These are phyloP conservation scores for Cantharis nigra DNA, from an alignment of 2,888 invertebrate genomes.

Conservation along the genomic window DNA sequence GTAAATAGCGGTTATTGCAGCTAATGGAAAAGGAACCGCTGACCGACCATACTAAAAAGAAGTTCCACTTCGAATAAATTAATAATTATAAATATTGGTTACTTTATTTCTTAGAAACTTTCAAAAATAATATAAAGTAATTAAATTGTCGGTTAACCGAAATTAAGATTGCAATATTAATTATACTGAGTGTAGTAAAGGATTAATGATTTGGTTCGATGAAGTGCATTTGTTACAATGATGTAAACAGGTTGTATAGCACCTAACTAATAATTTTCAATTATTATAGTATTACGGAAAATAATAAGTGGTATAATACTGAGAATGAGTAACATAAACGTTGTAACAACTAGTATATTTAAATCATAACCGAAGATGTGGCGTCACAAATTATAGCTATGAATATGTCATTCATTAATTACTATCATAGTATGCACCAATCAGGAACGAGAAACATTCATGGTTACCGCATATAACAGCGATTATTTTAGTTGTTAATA, in stretches of 20 bases:
- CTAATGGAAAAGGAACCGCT: not conserved
- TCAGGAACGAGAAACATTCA: too few relatives aligned
- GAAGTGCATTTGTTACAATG: not conserved
- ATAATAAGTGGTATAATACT: not conserved
- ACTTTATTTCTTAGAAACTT: not conserved
- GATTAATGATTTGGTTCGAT: too few relatives aligned
- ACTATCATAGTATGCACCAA: too few relatives aligned
- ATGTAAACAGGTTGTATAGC: not conserved
- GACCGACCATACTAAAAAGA: not conserved
- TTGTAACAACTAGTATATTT: not conserved
- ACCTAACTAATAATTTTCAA: not conserved
- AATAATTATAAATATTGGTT: not conserved
- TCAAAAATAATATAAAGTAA: not conserved
- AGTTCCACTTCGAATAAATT: not conserved
- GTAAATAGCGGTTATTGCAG: not conserved
- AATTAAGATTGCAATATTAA: not conserved
- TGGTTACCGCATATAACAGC: too few relatives aligned
- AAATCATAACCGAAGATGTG: not conserved
- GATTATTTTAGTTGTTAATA: too few relatives aligned
- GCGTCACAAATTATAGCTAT: too few relatives aligned
- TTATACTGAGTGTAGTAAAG: not conserved
- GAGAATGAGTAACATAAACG: not conserved
- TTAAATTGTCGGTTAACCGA: not conserved
- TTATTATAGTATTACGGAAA: not conserved
- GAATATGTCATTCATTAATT: too few relatives aligned